These are phyloP conservation scores for Gymnodraco acuticeps DNA, from an alignment of 2,797 vertebrate genomes.

Conservation along the genomic window DNA sequence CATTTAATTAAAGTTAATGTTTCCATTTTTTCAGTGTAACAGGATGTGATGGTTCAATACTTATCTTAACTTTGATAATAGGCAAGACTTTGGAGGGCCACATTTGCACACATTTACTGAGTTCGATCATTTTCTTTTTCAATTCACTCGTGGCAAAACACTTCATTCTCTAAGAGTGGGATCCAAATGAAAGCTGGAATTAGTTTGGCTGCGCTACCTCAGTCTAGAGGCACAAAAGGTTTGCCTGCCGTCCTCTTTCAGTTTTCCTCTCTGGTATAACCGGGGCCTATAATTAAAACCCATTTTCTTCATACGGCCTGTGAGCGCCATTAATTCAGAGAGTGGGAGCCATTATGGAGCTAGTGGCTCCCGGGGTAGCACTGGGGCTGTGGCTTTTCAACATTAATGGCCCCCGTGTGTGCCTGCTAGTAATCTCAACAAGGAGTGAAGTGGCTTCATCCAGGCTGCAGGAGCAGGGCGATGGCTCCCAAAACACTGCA, in stretches of 20 bases:
- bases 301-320: constrained; percentile 50
- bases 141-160: constrained; percentile 13
- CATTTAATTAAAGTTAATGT: too few species aligned
- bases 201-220: constrained; percentile 34
- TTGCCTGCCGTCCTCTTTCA: constrained; percentile 45
- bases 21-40: too few species aligned
- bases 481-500: constrained; percentile 45
- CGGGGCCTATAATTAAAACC: constrained; percentile 69
- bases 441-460: constrained; percentile 68
- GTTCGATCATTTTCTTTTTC: constrained; percentile 13
- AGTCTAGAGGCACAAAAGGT: constrained; percentile 52
- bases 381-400: constrained; percentile 62
- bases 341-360: constrained; percentile 66
- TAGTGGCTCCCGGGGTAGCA: constrained; percentile 63
- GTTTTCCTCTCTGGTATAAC: constrained; percentile 33
- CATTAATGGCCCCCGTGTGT: constrained; percentile 67
- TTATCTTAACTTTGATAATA: not conserved
- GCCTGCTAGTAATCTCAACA: constrained; percentile 76
- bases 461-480: constrained; percentile 57
- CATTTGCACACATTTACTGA: not conserved
- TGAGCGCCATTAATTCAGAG: constrained; percentile 70
- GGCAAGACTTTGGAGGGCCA: not conserved
- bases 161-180: not conserved
- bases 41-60: not conserved
- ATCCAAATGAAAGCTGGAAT: constrained; percentile 33